Base-by-base conservation (phyloP, 1,140 invertebrate genomes). In the Cyphomyrmex costatus region DNA sequence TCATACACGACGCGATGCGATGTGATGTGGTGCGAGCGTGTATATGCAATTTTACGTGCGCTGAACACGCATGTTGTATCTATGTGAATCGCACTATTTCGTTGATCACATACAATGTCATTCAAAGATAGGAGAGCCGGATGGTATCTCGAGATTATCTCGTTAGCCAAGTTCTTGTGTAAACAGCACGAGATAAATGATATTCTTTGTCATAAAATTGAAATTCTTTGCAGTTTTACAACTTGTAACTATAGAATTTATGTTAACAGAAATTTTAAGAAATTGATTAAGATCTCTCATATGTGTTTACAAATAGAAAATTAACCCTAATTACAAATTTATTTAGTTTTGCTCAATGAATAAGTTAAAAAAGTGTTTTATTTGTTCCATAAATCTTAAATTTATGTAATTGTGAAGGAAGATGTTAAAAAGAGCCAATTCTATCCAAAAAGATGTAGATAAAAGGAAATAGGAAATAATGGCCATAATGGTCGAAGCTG, bases 1-100 rank as follows among this genome's bases (percentile, higher is more conserved):
- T 12, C n/a, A 16, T 76, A 12, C 24, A 19, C 53, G 46, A 5
- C 27, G 33, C 27, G 21, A 60, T 12, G 30, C 53, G 53, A 51
- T 61, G 24, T 3, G 24, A 27, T 61, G 24, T 14, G 24, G 24
- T 68, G 3, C 63, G 80, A 19, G n/a, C 42, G 14, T 4, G 27
- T 61, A 56, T 46, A 56, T 46, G 27, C 60, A 58, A 71, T 80
- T 89, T 84, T 85, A n/a, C 56, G 36, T 73, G 19, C 21, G n/a
- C 53, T 42, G 60, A 61, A 21, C 85, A 60, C 53, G 42, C 66
- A 42, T 5, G 8, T 27, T 80, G 33, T 36, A 36, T n/a, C 3
- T 49, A 49, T 16, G 30, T 21, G 30, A 74, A 36, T 58, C 51
- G 24, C 16, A 21, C 16, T 21, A 14, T 58, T 53, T 53, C 30